Percentiles rank a stretch among this genome's conserved stretches.
phyloP scores from a whole-genome alignment of 2,113 vertebrate species.

The Rafetus swinhoei region DNA sequence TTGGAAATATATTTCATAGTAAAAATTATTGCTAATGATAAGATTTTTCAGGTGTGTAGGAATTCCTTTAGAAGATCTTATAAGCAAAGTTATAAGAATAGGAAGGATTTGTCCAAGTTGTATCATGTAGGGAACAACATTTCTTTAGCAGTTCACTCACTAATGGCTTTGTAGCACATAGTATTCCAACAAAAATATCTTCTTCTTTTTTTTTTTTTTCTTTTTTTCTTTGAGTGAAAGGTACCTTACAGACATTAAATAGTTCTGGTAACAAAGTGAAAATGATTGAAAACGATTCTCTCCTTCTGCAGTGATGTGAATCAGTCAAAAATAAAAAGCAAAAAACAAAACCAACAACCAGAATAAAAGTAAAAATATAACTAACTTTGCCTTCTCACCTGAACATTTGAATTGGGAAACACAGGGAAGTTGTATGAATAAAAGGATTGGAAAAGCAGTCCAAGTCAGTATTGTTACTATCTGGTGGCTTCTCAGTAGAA shows the following conservation, averaged over 20 bases:
- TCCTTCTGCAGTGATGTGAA: neutral
- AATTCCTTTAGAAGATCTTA: neutral
- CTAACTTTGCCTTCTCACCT: neutral
- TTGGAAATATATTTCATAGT: neutral
- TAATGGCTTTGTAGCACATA: neutral
- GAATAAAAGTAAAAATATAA: neutral
- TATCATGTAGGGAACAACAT: neutral
- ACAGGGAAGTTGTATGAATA: neutral
- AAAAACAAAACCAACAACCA: neutral
- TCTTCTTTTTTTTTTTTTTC: no score
- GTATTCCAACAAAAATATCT: neutral
- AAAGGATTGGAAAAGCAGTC: neutral
- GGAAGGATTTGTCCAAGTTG: neutral
- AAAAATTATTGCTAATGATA: neutral
- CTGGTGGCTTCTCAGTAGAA: neutral
- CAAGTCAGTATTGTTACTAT: neutral
- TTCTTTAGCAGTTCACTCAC: neutral
- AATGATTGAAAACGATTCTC: neutral
- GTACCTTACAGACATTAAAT: neutral
- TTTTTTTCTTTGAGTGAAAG: no score
- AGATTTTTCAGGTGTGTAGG: neutral
- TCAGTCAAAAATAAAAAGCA: neutral
- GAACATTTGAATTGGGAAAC: neutral
- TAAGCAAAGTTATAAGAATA: neutral
- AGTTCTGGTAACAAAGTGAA: neutral